Evolutionary conservation across 2,113 vertebrate species (phyloP), one percentile per base, ranked within the genome.

Genomic region (Hydrochoerus hydrochaeris): DNA sequence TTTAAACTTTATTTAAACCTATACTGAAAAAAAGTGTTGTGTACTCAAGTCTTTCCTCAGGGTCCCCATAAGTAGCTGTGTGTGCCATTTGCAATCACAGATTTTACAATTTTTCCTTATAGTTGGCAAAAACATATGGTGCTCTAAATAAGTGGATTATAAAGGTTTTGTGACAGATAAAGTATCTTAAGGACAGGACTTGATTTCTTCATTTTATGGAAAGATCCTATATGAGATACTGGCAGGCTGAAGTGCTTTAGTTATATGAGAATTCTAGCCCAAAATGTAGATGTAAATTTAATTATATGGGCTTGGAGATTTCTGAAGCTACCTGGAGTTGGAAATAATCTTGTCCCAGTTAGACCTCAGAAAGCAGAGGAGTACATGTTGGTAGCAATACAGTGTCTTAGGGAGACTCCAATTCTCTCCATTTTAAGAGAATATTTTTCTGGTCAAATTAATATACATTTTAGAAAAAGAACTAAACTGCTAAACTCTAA

Each of bases 1-100:
- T 32, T 54, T 52, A 58, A 83, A 67, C 38, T 87, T n/a, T 35
- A 67, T 89, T 95, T 87, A 94, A 84, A 63, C 35, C 17, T 71
- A 65, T 77, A 86, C 44, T 52, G 6, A 28, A 95, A 85, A 85
- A 75, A 30, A 0, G 19, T 71, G 69, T 35, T 46, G 49, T 30
- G 30, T n/a, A 73, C 41, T 93, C 83, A 44, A 20, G 22, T 16
- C 17, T 67, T 30, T 65, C 1, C 19, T 38, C 32, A 75, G 54
- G 13, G 1, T 19, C 13, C 32, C 44, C 19, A 49, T 1, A 57
- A 63, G 17, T 7, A 19, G 11, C 20, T 62, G 4, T 32, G 6
- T n/a, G 49, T 54, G 19, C 6, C 14, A 22, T 49, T 69, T 46
- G 19, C 13, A 32, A 26, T 30, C 4, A 73, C 4, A n/a, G 46